Conservation (phyloP, 2,797 vertebrate species). For the Lithobates pipiens region DNA sequence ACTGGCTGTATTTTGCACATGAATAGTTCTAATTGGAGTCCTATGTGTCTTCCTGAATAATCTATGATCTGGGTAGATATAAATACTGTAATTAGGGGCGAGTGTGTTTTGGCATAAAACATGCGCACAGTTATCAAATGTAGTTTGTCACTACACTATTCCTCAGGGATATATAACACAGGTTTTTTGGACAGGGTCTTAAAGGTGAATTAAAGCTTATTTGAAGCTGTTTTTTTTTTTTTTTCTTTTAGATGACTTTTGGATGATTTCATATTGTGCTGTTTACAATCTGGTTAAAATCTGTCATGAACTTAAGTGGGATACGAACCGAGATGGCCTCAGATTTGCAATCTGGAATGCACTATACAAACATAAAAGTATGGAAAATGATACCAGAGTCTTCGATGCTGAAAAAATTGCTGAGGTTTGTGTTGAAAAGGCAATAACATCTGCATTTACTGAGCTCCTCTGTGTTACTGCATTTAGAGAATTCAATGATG, state of each 20-base stretch:
- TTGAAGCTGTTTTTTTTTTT: background rate
- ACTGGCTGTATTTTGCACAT: too few species aligned
- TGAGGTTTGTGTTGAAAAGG: constrained; percentile 62
- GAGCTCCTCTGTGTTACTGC: background rate
- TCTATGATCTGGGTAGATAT: too few species aligned
- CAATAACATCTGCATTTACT: background rate
- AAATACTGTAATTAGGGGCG: too few species aligned
- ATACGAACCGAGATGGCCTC: constrained; percentile 67
- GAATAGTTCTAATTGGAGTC: too few species aligned
- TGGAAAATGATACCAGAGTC: constrained; percentile 63
- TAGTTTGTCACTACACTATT: too few species aligned
- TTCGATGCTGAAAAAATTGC: constrained; percentile 62
- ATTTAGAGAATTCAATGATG: background rate
- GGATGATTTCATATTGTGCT: constrained; percentile 67
- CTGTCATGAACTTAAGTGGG: constrained; percentile 63
- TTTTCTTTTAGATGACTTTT: constrained; percentile 67
- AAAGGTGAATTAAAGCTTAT: background rate
- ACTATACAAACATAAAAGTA: constrained; percentile 63
- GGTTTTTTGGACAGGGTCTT: too few species aligned
- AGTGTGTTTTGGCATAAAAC: too few species aligned
- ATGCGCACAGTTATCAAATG: too few species aligned
- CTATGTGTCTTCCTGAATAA: too few species aligned
- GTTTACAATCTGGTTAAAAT: constrained; percentile 70
- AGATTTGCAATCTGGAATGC: constrained; percentile 63
- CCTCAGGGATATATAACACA: background rate